phyloP scores from a whole-genome alignment of 2,888 invertebrate species.

The Eilema caniola region DNA sequence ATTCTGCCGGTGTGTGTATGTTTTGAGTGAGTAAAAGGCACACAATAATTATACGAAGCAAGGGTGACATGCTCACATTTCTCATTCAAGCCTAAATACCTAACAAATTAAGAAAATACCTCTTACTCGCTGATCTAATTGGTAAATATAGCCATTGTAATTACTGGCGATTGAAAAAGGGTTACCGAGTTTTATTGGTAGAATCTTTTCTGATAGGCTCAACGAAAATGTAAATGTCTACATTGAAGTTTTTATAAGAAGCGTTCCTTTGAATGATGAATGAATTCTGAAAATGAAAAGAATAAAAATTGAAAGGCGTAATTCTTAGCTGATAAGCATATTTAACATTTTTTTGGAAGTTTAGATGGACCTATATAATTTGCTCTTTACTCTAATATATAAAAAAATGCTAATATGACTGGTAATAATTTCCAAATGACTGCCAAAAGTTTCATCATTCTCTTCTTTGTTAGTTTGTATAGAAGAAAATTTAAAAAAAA shows the following conservation, averaged over 20 bases:
- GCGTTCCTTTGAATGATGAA: background rate
- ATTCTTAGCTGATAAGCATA: background rate
- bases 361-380: too few relatives aligned
- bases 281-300: background rate
- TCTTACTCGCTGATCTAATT: background rate
- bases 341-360: background rate
- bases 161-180: conserved; percentile 1
- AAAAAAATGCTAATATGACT: too few relatives aligned
- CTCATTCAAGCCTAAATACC: background rate
- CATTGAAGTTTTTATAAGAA: background rate
- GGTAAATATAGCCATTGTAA: background rate
- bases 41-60: too few relatives aligned
- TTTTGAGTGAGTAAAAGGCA: too few relatives aligned
- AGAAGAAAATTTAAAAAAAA: too few relatives aligned
- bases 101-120: background rate
- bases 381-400: background rate
- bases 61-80: too few relatives aligned
- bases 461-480: too few relatives aligned
- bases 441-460: too few relatives aligned
- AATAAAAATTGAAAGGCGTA: background rate
- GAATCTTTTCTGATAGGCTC: background rate
- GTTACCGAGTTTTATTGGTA: background rate
- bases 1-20: too few relatives aligned
- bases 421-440: too few relatives aligned
- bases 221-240: background rate